Conservation (phyloP, 2,797 vertebrate species). For the Heterohyrax brucei region DNA sequence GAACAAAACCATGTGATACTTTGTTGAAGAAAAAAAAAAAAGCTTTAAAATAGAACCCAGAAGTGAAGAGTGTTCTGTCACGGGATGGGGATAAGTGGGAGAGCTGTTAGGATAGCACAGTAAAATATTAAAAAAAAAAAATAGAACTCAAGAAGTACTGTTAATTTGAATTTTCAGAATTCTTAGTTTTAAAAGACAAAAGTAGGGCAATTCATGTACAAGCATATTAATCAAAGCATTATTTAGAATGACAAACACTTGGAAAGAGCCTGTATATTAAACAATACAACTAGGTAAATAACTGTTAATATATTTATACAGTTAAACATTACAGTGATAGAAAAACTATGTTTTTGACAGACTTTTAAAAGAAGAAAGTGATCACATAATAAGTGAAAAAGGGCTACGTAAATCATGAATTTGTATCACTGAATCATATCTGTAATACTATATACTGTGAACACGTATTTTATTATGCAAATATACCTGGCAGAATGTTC, state of each 20-base stretch:
- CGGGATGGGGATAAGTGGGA: no score
- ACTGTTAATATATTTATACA: not conserved
- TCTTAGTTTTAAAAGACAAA: slow-evolving; percentile 64
- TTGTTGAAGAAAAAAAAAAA: not conserved
- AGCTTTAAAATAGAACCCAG: not conserved
- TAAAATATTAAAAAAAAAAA: not conserved
- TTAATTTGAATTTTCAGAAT: slow-evolving; percentile 26
- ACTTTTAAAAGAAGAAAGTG: not conserved
- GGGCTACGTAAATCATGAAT: not conserved
- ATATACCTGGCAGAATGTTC: not conserved
- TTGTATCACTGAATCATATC: not conserved
- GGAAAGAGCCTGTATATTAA: slow-evolving; percentile 38
- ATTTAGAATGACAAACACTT: slow-evolving; percentile 31
- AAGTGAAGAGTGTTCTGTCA: not conserved
- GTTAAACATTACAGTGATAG: not conserved
- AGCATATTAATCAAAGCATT: slow-evolving; percentile 5
- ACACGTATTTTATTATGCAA: not conserved
- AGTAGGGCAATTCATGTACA: slow-evolving; percentile 16
- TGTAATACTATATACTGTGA: not conserved
- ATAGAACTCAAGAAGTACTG: not conserved
- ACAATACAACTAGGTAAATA: not conserved
- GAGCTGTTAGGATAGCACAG: no score
- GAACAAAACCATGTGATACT: not conserved
- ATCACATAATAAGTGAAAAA: not conserved
- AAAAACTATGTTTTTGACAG: slow-evolving; percentile 25